Evolutionary conservation across 1,140 invertebrate genomes (phyloP), one percentile per base, ranked within the genome.

Genomic region (Magallana gigas): DNA sequence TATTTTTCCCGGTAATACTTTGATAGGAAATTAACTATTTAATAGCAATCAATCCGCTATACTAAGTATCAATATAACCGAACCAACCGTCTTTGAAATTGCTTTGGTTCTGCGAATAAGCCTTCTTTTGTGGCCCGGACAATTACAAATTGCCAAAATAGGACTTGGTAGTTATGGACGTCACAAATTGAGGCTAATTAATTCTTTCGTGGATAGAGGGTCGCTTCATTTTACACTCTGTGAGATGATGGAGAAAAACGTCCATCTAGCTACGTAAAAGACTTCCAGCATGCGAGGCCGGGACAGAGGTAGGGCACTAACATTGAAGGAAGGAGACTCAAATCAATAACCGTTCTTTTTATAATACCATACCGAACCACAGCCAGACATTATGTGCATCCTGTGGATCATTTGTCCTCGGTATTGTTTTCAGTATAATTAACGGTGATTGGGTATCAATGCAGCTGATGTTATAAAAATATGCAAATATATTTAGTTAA

Each of bases 21-120:
- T 89, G 88, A 89, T 89, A 86, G 88, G 88, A 89, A 89, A 89
- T 89, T 89, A 89, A 89, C 85, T 87, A 84, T 89, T 89, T 87
- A 87, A 89, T 89, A 87, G 88, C 84, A 87, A 89, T 89, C 87
- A 83, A 83, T 85, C 57, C 83, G 86, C 71, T 80, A 60, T 85
- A 80, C 48, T 16, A n/a, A 76, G 11, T 76, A 29, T 23, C 68
- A 29, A 76, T 76, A 76, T 76, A 29, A 29, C 68, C 11, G 23
- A 76, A 36, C 18, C 36, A 76, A 76, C 68, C 23, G 68, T 76
- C 68, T 76, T 76, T 76, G 68, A 76, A 76, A 76, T 76, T 76
- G 68, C 23, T 76, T 76, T 76, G 23, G 68, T 36, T 18, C 68
- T 76, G 9, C 23, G 68, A 29, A 76, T 76, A 76, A 76, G 68